phyloP scores from a whole-genome alignment of 2,797 vertebrate genomes.

The Acestrorhynchus altus region DNA sequence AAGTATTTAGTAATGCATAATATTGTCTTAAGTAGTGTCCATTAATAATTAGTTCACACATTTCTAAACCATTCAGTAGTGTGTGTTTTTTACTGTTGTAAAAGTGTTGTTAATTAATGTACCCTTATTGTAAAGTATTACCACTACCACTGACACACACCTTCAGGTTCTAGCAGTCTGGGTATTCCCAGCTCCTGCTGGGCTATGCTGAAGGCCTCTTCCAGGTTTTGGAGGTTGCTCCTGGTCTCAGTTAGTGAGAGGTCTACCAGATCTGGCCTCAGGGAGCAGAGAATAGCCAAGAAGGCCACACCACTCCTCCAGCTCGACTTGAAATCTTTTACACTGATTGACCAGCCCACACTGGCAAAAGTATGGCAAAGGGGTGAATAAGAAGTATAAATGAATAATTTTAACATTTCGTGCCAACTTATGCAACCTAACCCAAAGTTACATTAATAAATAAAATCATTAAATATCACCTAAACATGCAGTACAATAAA shows the following conservation, averaged over 20 bases:
- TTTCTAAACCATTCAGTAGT: too few relatives aligned
- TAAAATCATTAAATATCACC: too few relatives aligned
- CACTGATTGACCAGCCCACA: slow-evolving; percentile 68
- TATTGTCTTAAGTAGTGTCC: too few relatives aligned
- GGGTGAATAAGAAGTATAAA: not conserved
- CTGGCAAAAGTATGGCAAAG: slow-evolving; percentile 49
- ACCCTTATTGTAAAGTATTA: too few relatives aligned
- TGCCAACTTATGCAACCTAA: too few relatives aligned
- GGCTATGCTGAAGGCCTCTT: slow-evolving; percentile 87
- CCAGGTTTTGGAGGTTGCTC: slow-evolving; percentile 87
- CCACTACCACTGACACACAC: slow-evolving; percentile 76
- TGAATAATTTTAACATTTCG: too few relatives aligned
- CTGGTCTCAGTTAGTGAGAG: slow-evolving; percentile 75
- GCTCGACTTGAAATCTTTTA: slow-evolving; percentile 90
- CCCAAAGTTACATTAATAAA: too few relatives aligned
- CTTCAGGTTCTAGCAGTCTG: slow-evolving; percentile 87
- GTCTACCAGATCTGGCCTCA: slow-evolving; percentile 86
- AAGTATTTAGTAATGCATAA: too few relatives aligned
- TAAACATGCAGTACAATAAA: too few relatives aligned
- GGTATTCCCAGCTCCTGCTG: slow-evolving; percentile 88
- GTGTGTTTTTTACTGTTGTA: too few relatives aligned
- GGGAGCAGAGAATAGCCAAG: slow-evolving; percentile 86
- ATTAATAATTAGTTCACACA: too few relatives aligned
- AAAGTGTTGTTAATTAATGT: too few relatives aligned
- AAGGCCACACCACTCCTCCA: slow-evolving; percentile 91